A percentile compares a stretch with the other conserved stretches of the same genome.
These are phyloP conservation scores for Chaunax sp. DNA, from an alignment of 2,797 vertebrate genomes.

Conservation along the genomic window DNA sequence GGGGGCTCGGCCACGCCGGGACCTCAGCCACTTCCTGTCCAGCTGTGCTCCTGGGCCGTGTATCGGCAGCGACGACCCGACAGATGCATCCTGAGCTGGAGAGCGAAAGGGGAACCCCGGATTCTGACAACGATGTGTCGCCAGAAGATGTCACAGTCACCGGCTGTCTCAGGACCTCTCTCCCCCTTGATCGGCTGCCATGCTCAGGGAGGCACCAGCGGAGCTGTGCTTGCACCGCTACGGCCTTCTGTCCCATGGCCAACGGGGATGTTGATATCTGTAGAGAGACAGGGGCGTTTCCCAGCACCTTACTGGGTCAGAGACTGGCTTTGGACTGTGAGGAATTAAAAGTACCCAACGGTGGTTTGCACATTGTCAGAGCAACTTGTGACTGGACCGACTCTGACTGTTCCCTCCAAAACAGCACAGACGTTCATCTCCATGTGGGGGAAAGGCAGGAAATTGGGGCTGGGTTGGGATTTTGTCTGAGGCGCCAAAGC, in stretches of 20 bases:
- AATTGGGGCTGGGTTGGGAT: background rate
- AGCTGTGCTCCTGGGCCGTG: constrained; percentile 41
- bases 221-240: constrained; percentile 23
- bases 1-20: constrained; percentile 13
- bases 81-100: constrained; percentile 16
- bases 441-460: background rate
- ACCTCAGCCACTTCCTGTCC: constrained; percentile 50
- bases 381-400: constrained; percentile 38
- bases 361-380: constrained; percentile 66
- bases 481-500: constrained; percentile 8
- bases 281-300: background rate
- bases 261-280: constrained; percentile 65
- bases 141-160: background rate
- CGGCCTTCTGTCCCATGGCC: constrained; percentile 27
- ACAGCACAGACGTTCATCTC: background rate
- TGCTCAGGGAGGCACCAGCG: constrained; percentile 41
- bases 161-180: constrained; percentile 4
- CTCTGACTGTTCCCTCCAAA: background rate
- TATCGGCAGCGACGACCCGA: constrained; percentile 28
- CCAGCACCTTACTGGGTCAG: constrained; percentile 8
- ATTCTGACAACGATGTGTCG: constrained; percentile 12
- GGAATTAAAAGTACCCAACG: constrained; percentile 72
- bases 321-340: constrained; percentile 27
- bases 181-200: background rate
- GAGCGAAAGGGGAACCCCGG: constrained; percentile 24